Evolutionary conservation across 2,797 vertebrate genomes (phyloP).

Genomic region (Chromobotia macracanthus): DNA sequence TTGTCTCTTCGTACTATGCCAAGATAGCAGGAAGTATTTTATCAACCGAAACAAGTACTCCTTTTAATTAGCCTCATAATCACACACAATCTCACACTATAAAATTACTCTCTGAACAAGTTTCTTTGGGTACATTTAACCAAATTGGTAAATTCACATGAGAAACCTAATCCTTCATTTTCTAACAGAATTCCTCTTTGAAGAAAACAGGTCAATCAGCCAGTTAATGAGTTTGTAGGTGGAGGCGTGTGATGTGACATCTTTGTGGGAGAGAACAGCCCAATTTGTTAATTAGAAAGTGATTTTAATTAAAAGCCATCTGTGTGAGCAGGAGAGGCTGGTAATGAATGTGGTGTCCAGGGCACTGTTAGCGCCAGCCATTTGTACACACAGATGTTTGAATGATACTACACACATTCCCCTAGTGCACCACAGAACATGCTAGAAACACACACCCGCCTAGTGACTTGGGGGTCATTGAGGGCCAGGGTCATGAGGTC

Average conservation of each 20-base stretch:
- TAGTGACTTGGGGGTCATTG: constrained; percentile 85
- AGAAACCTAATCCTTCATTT: constrained; percentile 22
- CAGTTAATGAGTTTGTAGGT: constrained; percentile 30
- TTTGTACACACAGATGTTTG: constrained; percentile 16
- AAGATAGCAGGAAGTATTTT: too few relatives aligned
- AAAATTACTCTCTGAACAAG: constrained; percentile 2
- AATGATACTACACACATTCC: background rate
- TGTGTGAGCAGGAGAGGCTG: constrained; percentile 37
- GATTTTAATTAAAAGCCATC: constrained; percentile 60
- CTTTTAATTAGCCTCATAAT: background rate
- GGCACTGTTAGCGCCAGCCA: background rate
- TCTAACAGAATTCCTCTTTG: constrained; percentile 2
- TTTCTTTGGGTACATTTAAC: background rate
- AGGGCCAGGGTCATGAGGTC: constrained; percentile 94
- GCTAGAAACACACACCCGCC: constrained; percentile 81
- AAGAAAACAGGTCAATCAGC: constrained; percentile 21
- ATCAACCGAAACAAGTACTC: background rate
- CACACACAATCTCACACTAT: background rate
- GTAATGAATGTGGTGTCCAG: constrained; percentile 33
- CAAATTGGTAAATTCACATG: constrained; percentile 12
- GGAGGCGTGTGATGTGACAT: constrained; percentile 32
- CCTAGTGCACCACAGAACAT: too few relatives aligned
- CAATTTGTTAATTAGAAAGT: constrained; percentile 55
- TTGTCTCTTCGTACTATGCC: too few relatives aligned
- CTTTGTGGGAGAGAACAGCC: constrained; percentile 37